phyloP scores from a whole-genome alignment of 2,113 vertebrate genomes.

The Alaudala cheleensis region DNA sequence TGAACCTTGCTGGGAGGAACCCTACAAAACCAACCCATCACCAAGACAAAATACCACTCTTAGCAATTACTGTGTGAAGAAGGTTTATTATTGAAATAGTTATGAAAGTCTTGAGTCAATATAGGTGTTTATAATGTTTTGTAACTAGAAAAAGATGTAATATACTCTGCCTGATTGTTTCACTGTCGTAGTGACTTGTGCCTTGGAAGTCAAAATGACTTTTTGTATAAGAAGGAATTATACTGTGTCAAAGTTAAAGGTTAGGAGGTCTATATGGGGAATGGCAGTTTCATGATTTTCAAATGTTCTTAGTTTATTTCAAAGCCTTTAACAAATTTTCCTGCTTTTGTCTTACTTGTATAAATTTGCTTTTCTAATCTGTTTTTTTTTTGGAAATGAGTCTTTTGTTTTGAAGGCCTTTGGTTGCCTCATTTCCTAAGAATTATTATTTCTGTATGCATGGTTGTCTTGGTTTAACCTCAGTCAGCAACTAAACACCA shows the following conservation, averaged over 20 bases:
- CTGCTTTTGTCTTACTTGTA: neutral
- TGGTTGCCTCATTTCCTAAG: neutral
- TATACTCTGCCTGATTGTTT: neutral
- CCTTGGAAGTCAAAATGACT: neutral
- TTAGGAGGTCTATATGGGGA: neutral
- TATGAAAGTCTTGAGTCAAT: neutral
- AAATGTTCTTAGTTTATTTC: neutral
- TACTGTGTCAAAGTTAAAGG: neutral
- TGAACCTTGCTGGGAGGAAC: neutral
- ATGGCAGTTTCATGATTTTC: neutral
- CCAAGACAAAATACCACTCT: neutral
- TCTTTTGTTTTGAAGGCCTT: neutral
- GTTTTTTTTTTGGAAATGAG: neutral
- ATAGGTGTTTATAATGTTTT: neutral
- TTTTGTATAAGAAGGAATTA: neutral
- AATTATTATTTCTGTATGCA: neutral
- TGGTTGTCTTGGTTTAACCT: neutral
- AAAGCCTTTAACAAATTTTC: neutral
- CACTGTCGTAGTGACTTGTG: neutral
- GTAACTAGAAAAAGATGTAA: neutral
- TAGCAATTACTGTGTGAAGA: neutral
- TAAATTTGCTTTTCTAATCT: neutral
- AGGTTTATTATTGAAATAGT: neutral
- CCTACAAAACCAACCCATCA: neutral
- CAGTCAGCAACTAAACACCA: neutral